Base-by-base conservation (phyloP, 2,113 vertebrate genomes). In the Suricata suricatta region DNA sequence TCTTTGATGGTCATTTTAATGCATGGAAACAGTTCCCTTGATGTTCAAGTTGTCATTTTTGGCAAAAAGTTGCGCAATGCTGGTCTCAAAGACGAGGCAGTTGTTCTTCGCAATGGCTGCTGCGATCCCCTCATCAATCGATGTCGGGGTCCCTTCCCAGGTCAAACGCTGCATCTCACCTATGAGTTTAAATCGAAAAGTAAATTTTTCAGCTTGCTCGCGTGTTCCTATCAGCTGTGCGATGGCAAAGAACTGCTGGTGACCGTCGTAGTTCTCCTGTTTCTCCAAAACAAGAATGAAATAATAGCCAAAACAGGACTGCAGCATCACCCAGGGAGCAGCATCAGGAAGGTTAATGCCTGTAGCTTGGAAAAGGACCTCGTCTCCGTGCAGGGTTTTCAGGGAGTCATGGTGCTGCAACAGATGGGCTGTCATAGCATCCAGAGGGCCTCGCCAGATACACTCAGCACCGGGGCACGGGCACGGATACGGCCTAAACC, bases 291-390 rank as follows among this genome's bases (percentile, higher is more conserved):
- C 99, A 94, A 99, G 98, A 99, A 99, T 99, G 98, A 99, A 99
- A 98, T 99, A 99, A 98, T 99, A 99, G 97, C 99, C 99, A 93
- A 99, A 99, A 98, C 99, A 99, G 54, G 99, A 99, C 99, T 99
- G 99, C 99, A 99, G 99, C 99, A 99, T 99, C 41, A 99, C 99
- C 99, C 99, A 99, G 99, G 99, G 99, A 96, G 99, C 99, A 2
- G 99, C 99, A 31, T 99, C 99, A 1, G 99, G 99, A 94, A 99
- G 99, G 98, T 99, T 99, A 99, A 99, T 99, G 99, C 99, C 99
- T 85, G 99, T 99, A 93, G 99, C 99, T 95, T 99, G 99, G 93
- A 99, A 99, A 79, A 99, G 99, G 7, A 99, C 99, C 97, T 99
- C 99, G 99, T 99, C 99, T n/a, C 99, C 99, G 99, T 99, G 99